These are phyloP conservation scores for Solen grandis DNA, from an alignment of 1,140 invertebrate genomes.

Conservation along the genomic window DNA sequence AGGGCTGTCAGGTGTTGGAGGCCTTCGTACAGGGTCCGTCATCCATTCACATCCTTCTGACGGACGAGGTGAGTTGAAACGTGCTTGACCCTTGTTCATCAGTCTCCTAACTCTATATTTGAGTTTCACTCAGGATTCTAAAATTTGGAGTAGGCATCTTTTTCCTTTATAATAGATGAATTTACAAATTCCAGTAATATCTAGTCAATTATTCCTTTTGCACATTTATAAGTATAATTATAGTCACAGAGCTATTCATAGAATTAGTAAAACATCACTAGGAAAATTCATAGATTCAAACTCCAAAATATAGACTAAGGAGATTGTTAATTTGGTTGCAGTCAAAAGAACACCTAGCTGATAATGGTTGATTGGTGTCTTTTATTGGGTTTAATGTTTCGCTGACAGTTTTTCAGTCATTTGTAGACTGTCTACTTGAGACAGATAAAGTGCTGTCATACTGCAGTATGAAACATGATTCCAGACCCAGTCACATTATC, in stretches of 20 bases:
- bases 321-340: too few relatives aligned
- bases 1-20: constrained; percentile 84
- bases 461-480: too few relatives aligned
- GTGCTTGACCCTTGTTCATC: not conserved
- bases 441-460: too few relatives aligned
- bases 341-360: too few relatives aligned
- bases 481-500: too few relatives aligned
- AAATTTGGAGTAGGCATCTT: not conserved
- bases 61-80: constrained; percentile 84
- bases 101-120: not conserved
- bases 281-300: too few relatives aligned
- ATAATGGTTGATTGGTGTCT: too few relatives aligned
- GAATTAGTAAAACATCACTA: too few relatives aligned
- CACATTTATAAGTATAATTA: not conserved
- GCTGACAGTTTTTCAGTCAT: too few relatives aligned
- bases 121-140: not conserved
- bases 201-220: not conserved
- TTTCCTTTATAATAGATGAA: not conserved
- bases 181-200: not conserved
- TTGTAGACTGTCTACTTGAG: too few relatives aligned
- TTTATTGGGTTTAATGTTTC: too few relatives aligned
- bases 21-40: constrained; percentile 88
- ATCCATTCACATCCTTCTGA: constrained; percentile 88
- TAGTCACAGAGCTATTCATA: not conserved
- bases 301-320: too few relatives aligned